Conservation (phyloP, 1,140 invertebrate species). For the Aphis gossypii region DNA sequence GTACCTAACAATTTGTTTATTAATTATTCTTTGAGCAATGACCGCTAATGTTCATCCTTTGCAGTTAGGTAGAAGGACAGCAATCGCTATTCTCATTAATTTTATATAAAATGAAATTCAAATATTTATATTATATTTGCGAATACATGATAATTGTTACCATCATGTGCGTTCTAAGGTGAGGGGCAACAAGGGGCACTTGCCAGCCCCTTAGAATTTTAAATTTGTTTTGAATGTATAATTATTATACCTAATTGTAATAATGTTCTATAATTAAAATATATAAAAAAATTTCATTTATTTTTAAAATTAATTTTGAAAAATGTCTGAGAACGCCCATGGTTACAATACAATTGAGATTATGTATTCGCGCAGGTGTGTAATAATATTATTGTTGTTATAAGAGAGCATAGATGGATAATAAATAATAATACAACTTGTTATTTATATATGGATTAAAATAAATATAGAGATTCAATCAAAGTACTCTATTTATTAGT, state of each 20-base stretch:
- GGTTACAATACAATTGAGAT: neutral
- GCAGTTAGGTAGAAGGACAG: neutral
- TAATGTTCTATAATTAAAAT: too few relatives aligned
- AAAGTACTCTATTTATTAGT: slow-evolving; percentile 43
- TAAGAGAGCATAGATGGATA: neutral
- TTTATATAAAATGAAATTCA: neutral
- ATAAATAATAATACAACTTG: neutral
- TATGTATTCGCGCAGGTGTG: neutral
- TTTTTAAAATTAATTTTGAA: too few relatives aligned
- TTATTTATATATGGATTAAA: neutral
- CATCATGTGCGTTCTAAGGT: too few relatives aligned
- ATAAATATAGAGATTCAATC: neutral
- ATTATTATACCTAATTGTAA: too few relatives aligned
- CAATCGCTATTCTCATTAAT: neutral
- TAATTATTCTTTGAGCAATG: neutral
- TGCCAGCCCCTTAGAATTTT: too few relatives aligned
- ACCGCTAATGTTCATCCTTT: neutral
- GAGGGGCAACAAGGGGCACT: too few relatives aligned
- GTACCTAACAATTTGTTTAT: neutral
- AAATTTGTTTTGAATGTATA: too few relatives aligned
- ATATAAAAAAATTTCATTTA: too few relatives aligned
- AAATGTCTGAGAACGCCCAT: too few relatives aligned
- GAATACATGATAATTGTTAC: neutral
- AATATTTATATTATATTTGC: neutral
- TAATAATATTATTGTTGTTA: neutral